Percentiles rank a stretch among this genome's conserved stretches.
phyloP scores from a whole-genome alignment of 2,797 vertebrate species.

The Aphelocoma californica region DNA sequence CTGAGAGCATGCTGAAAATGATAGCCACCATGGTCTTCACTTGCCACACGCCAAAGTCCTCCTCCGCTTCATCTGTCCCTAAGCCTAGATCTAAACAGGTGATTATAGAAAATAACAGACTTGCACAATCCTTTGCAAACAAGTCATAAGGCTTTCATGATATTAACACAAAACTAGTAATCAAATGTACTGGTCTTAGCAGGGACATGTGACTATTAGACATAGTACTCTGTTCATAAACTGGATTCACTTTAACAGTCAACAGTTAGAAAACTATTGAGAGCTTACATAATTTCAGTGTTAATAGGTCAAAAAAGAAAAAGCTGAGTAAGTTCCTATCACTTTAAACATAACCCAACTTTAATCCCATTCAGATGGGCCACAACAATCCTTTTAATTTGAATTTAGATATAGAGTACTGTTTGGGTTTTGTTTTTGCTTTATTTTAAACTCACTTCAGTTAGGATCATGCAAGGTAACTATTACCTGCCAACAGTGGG shows the following conservation, averaged over 20 bases:
- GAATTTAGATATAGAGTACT: background rate
- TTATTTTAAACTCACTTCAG: background rate
- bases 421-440: background rate
- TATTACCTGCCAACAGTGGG: background rate
- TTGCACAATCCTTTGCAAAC: background rate
- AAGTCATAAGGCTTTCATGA: background rate
- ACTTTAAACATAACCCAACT: background rate
- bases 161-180: background rate
- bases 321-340: background rate
- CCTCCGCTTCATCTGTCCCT: constrained; percentile 81
- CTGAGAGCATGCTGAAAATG: constrained; percentile 83
- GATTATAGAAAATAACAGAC: constrained; percentile 69
- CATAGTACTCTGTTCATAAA: background rate
- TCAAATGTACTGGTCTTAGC: background rate
- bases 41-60: constrained; percentile 84
- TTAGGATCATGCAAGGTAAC: background rate
- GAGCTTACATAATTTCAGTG: background rate
- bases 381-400: background rate
- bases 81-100: constrained; percentile 82
- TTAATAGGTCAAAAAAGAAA: background rate
- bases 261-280: background rate
- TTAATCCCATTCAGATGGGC: background rate
- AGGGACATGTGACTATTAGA: background rate
- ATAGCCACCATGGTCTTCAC: constrained; percentile 90
- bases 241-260: background rate